A percentile compares a stretch with the other conserved stretches of the same genome.
phyloP scores from a whole-genome alignment of 2,113 vertebrate species.

The Mustela lutreola region DNA sequence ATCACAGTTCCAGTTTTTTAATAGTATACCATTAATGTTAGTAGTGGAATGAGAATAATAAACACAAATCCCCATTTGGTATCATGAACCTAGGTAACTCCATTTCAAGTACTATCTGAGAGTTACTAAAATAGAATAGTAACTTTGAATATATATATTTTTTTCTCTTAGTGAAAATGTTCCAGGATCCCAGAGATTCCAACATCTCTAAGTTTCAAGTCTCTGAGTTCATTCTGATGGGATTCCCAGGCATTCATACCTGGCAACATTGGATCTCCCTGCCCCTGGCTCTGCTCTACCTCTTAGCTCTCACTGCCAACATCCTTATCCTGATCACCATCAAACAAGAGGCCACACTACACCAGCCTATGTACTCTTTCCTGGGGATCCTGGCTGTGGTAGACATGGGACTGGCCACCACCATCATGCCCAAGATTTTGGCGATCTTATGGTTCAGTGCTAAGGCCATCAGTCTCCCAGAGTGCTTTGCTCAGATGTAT shows the following conservation, averaged over 20 bases:
- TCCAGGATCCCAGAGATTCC: background rate
- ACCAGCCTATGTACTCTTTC: slow-evolving; percentile 62
- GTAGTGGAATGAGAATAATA: background rate
- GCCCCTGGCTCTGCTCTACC: slow-evolving; percentile 56
- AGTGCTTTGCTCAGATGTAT: slow-evolving; percentile 74
- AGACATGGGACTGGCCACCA: slow-evolving; percentile 63
- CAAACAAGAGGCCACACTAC: background rate
- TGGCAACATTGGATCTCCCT: slow-evolving; percentile 78
- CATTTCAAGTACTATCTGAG: background rate
- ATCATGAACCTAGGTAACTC: background rate
- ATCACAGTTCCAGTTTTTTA: background rate
- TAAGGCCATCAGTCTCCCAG: slow-evolving; percentile 47
- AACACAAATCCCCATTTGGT: background rate
- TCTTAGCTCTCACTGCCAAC: slow-evolving; percentile 62
- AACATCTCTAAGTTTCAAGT: slow-evolving; percentile 58
- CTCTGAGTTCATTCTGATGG: slow-evolving; percentile 66
- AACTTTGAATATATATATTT: background rate
- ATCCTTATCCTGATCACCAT: slow-evolving; percentile 34
- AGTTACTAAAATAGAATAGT: background rate
- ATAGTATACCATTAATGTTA: background rate
- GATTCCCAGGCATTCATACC: slow-evolving; percentile 67
- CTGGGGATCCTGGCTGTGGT: slow-evolving; percentile 50
- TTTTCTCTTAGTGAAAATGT: background rate
- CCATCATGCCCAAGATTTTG: slow-evolving; percentile 73
- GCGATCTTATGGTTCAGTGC: slow-evolving; percentile 66